These are phyloP conservation scores for Paguma larvata DNA, from an alignment of 2,797 vertebrate genomes.

Conservation along the genomic window DNA sequence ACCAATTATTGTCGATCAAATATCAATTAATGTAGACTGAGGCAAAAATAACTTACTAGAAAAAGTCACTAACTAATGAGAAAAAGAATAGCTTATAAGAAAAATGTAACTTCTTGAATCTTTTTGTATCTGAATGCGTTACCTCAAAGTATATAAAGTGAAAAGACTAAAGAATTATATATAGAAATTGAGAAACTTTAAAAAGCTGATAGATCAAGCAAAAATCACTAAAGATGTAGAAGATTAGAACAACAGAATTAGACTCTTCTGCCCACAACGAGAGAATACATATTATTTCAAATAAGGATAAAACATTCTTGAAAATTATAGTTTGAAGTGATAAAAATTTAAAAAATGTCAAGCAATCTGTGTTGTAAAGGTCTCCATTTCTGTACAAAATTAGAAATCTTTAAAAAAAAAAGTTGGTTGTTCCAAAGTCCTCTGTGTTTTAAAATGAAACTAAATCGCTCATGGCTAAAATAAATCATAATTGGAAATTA, in stretches of 20 bases:
- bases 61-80: background rate
- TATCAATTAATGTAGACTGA: background rate
- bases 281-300: background rate
- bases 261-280: background rate
- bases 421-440: background rate
- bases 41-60: background rate
- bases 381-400: constrained; percentile 1
- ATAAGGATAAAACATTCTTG: background rate
- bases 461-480: background rate
- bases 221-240: background rate
- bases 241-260: background rate
- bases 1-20: background rate
- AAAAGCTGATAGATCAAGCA: background rate
- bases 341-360: background rate
- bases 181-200: background rate
- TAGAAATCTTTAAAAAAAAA: constrained; percentile 21
- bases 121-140: background rate
- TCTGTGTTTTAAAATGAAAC: background rate
- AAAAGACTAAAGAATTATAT: background rate
- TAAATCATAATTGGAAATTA: background rate
- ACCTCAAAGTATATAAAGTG: constrained; percentile 6
- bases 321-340: background rate
- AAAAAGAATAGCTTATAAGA: background rate
- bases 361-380: background rate
- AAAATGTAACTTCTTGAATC: background rate